Evolutionary conservation across 2,113 vertebrate genomes (phyloP).

Genomic region (Corythaixoides concolor): DNA sequence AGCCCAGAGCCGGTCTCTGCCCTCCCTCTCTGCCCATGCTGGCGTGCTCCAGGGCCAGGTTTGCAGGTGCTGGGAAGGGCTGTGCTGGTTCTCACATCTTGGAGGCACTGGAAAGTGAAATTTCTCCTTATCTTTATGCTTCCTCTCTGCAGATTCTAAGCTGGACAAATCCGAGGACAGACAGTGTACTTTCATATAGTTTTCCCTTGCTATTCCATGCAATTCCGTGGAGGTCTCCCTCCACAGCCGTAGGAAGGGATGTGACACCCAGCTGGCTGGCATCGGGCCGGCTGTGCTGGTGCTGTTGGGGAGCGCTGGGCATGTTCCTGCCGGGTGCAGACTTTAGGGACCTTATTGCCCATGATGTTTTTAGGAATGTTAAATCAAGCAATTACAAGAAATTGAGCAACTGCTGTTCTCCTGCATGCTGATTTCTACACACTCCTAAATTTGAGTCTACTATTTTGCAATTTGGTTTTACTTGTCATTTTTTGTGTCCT

Average conservation of each 20-base stretch:
- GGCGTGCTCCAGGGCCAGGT: accelerated
- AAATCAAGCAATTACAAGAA: not conserved
- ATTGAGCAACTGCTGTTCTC: not conserved
- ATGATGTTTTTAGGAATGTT: not conserved
- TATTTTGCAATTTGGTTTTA: not conserved
- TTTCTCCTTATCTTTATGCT: not conserved
- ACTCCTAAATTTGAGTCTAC: not conserved
- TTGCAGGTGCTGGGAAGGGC: accelerated
- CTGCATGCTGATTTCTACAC: not conserved
- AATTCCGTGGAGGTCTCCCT: not conserved
- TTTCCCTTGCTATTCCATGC: not conserved
- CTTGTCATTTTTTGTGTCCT: not conserved
- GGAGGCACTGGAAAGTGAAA: not conserved
- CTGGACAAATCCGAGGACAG: not conserved
- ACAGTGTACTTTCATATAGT: not conserved
- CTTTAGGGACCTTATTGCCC: not conserved
- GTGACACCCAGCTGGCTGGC: not conserved
- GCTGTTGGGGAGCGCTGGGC: not conserved
- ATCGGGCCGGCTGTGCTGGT: not conserved
- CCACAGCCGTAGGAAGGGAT: accelerated
- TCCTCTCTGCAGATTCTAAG: not conserved
- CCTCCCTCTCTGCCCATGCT: not conserved
- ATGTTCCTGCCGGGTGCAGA: accelerated
- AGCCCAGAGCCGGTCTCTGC: not conserved
- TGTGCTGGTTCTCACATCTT: not conserved